Evolutionary conservation across 2,113 vertebrate species (phyloP), one percentile per base, ranked within the genome.

Genomic region (Rhodinocichla rosea): DNA sequence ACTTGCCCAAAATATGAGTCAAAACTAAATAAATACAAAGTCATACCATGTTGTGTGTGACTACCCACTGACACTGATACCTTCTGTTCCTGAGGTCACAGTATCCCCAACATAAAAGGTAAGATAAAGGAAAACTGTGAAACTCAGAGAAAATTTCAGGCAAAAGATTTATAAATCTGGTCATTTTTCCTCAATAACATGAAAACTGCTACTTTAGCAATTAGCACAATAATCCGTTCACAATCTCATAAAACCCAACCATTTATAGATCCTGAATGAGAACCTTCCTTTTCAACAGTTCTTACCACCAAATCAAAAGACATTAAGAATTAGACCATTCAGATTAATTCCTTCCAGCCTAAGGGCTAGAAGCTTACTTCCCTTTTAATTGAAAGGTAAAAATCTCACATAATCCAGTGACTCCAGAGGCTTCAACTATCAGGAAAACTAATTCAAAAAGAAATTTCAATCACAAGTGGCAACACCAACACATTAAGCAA

Each of bases 341-440:
- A 10, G 52, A 78, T 81, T 87, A 70, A 83, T 81, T 81, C 73
- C n/a, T 89, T 67, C 33, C 64, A 83, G 87, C n/a, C 53, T 60
- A 60, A 83, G 68, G 76, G 47, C 47, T 60, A 81, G 59, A 73
- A 63, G 39, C 39, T 73, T 87, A 59, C 62, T 83, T 74, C 16
- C 45, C 67, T 89, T 83, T 83, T 86, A 93, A 95, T 1, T 70
- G 59, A 88, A 95, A 88, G 47, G 59, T 92, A 74, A 83, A 92
- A 92, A 70, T 81, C 71, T 93, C 52, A 83, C 47, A 59, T 90
- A 85, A 95, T 90, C 67, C 30, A 57, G 20, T 70, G 42, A 76
- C 57, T 92, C 53, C 70, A 69, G 70, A 82, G 44, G 35, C 32
- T 93, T 90, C 27, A 35, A 53, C 56, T 81, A 68, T 18, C 49